phyloP scores from a whole-genome alignment of 2,113 vertebrate genomes.

The Montifringilla adamsi region DNA sequence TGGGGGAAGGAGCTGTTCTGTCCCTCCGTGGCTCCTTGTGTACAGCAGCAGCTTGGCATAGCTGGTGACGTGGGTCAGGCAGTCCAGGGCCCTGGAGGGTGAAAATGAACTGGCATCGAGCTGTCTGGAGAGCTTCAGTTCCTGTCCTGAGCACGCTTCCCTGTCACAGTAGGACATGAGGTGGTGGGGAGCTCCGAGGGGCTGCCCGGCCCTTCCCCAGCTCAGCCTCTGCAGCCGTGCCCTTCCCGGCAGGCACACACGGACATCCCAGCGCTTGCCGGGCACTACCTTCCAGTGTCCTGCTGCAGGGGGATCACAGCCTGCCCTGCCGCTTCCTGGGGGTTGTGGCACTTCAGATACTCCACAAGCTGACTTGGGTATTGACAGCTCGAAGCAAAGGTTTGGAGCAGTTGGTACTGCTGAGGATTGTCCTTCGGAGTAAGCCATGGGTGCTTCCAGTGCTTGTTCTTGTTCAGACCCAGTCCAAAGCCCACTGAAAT shows the following conservation, averaged over 20 bases:
- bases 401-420: background rate
- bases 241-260: background rate
- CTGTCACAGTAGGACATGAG: background rate
- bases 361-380: background rate
- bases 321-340: background rate
- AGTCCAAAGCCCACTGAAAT: background rate
- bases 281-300: background rate
- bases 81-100: background rate
- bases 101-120: background rate
- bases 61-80: background rate
- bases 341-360: background rate
- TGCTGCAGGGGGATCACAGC: background rate
- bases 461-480: background rate
- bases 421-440: accelerated
- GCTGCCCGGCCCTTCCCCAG: background rate
- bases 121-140: background rate
- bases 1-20: background rate
- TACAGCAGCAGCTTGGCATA: background rate
- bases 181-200: background rate
- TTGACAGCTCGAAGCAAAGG: background rate
- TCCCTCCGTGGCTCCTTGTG: background rate
- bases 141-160: background rate
- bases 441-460: accelerated
- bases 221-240: background rate
- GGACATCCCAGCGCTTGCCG: background rate